phyloP scores from a whole-genome alignment of 53 echinoderm and acorn worm genomes.

The Echinometra lucunter region DNA sequence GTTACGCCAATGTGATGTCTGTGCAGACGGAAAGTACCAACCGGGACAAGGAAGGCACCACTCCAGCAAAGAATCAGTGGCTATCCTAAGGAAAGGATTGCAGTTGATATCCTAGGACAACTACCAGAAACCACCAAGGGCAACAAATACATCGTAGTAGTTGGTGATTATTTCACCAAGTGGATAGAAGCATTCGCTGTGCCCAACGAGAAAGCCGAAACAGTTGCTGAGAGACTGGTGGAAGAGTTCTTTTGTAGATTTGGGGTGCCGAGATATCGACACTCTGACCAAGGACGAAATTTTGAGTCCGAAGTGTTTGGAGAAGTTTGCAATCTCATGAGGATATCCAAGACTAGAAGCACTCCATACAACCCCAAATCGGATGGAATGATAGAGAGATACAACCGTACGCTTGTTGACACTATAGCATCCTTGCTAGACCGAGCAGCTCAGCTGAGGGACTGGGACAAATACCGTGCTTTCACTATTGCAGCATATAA shows the following conservation, averaged over 20 bases:
- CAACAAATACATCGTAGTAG: conserved; percentile 18
- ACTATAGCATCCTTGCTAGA: conserved; percentile 38
- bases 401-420: conserved; percentile 3
- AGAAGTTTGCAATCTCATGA: conserved; percentile 4
- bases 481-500: conserved; percentile 9
- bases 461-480: conserved; percentile 51
- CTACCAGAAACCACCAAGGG: neutral
- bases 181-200: conserved; percentile 36
- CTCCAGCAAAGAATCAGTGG: conserved; percentile 4
- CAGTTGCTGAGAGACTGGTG: conserved; percentile 9
- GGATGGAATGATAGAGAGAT: conserved; percentile 62
- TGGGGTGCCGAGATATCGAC: neutral
- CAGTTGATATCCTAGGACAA: conserved; percentile 26
- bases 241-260: conserved; percentile 24
- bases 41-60: conserved; percentile 2
- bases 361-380: conserved; percentile 38
- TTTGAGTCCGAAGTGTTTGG: neutral
- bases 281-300: conserved; percentile 51
- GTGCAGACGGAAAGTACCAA: conserved; percentile 16
- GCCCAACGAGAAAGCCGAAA: conserved; percentile 42
- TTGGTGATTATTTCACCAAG: conserved; percentile 49
- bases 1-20: conserved; percentile 17
- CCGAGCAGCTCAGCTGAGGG: neutral
- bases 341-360: conserved; percentile 39
- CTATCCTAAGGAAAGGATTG: conserved; percentile 3